A percentile compares a stretch with the other conserved stretches of the same genome.
phyloP scores from a whole-genome alignment of 1,140 invertebrate species.

The Drosophila ficusphila region DNA sequence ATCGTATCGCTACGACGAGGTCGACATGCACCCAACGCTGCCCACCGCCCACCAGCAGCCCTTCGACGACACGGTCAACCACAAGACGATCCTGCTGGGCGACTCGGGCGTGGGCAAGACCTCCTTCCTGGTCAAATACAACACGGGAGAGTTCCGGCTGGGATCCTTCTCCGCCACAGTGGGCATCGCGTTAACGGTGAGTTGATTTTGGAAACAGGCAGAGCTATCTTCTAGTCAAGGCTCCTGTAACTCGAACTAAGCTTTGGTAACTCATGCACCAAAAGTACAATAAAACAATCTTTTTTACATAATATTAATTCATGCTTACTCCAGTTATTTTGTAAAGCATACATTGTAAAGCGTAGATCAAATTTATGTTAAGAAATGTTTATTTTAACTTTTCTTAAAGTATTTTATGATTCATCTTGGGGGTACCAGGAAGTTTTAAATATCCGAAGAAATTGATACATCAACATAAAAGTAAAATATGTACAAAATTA shows the following conservation, averaged over 20 bases:
- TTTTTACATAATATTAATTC: not conserved
- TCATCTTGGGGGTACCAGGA: too few relatives aligned
- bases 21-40: constrained; percentile 68
- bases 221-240: not conserved
- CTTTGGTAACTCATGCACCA: too few relatives aligned
- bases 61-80: constrained; percentile 81
- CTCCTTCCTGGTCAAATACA: constrained; percentile 97
- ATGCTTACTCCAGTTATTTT: too few relatives aligned
- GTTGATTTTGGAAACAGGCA: constrained; percentile 37
- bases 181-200: constrained; percentile 94
- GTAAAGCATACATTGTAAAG: too few relatives aligned
- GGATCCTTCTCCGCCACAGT: constrained; percentile 97
- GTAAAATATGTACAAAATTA: not conserved
- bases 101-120: constrained; percentile 98
- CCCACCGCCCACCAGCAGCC: constrained; percentile 52
- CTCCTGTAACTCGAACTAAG: constrained; percentile 8
- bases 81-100: constrained; percentile 87
- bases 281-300: too few relatives aligned
- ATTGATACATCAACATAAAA: not conserved
- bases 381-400: too few relatives aligned
- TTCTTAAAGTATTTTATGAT: too few relatives aligned
- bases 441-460: too few relatives aligned
- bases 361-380: too few relatives aligned
- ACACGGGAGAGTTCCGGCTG: constrained; percentile 95
- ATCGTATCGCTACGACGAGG: constrained; percentile 81